A percentile compares a stretch with the other conserved stretches of the same genome.
phyloP scores from a whole-genome alignment of 2,113 vertebrate genomes.

The Chiloscyllium plagiosum region DNA sequence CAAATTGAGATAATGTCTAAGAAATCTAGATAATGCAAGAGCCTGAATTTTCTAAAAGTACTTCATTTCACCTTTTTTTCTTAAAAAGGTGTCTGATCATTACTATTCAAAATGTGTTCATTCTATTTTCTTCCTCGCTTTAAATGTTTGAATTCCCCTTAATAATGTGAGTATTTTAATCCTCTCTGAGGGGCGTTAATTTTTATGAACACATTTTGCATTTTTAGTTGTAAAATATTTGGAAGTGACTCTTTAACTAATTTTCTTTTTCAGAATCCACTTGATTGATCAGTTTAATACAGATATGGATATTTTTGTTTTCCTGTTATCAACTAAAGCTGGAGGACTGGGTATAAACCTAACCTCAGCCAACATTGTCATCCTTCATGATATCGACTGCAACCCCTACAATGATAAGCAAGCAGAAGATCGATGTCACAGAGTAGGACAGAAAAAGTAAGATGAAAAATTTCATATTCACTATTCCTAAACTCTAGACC shows the following conservation, averaged over 20 bases:
- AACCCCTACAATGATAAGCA: slow-evolving; percentile 98
- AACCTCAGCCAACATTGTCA: slow-evolving; percentile 87
- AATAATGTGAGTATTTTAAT: neutral
- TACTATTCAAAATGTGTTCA: neutral
- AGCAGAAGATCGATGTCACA: slow-evolving; percentile 90
- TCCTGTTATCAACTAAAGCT: slow-evolving; percentile 92
- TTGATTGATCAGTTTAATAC: slow-evolving; percentile 92
- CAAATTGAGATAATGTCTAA: neutral
- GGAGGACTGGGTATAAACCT: slow-evolving; percentile 93
- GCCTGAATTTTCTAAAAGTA: neutral
- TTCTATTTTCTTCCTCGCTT: neutral
- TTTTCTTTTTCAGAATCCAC: slow-evolving; percentile 68
- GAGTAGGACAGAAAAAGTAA: slow-evolving; percentile 88
- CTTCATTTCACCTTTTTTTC: neutral
- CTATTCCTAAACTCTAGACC: neutral
- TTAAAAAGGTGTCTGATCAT: neutral
- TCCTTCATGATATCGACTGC: slow-evolving; percentile 97
- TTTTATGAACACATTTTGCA: neutral
- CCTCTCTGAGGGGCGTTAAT: neutral
- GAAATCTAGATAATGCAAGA: neutral
- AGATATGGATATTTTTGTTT: slow-evolving; percentile 84
- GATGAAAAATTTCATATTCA: slow-evolving; percentile 35
- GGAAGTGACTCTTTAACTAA: neutral
- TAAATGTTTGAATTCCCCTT: neutral
- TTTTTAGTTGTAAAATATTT: neutral